Percentiles rank a stretch among this genome's conserved stretches.
Evolutionary conservation across 2,888 invertebrate species (phyloP).

Genomic region (Deroplatys truncata): DNA sequence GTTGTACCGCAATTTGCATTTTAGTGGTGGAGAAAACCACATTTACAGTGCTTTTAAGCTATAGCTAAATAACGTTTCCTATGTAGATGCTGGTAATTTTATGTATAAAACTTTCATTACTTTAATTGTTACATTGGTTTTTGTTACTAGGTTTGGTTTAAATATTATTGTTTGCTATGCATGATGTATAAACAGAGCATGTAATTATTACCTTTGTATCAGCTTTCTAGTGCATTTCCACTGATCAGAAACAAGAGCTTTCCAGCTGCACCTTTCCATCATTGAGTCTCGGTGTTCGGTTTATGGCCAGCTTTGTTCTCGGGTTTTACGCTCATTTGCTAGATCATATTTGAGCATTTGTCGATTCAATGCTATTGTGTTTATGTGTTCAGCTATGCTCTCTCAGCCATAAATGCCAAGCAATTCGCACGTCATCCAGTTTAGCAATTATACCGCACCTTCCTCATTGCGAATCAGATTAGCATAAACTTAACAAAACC

Average conservation of each 20-base stretch:
- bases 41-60: not conserved
- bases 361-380: no score
- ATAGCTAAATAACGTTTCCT: not conserved
- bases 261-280: not conserved
- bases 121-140: not conserved
- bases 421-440: no score
- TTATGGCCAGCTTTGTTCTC: no score
- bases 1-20: not conserved
- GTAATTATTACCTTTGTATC: not conserved
- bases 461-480: no score
- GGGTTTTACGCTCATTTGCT: no score
- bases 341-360: no score
- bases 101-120: not conserved
- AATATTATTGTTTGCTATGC: not conserved
- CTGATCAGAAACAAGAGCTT: not conserved
- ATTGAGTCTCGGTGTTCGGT: not conserved
- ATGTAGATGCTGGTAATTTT: not conserved
- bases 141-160: not conserved
- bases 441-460: no score
- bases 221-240: not conserved
- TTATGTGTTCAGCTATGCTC: no score
- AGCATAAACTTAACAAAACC: no score
- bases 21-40: not conserved
- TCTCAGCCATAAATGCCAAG: no score
- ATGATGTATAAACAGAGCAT: not conserved